Base-by-base conservation (phyloP, 2,113 vertebrate species). In the Ophthalmolycus amberensis region DNA sequence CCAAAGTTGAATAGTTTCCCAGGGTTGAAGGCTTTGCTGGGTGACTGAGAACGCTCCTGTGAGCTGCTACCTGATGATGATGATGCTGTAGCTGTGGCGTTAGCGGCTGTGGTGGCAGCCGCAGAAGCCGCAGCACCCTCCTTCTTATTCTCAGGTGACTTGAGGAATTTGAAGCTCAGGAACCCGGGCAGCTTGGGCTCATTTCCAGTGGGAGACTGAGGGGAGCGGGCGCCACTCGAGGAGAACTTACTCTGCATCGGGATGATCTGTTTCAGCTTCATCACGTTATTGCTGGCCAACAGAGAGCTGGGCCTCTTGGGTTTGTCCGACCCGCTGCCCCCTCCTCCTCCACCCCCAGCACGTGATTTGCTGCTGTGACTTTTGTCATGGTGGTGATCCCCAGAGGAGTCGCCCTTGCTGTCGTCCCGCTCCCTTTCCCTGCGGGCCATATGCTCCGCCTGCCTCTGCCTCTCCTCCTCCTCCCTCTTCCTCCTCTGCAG, bases 181-280 rank as follows among this genome's bases (percentile, higher is more conserved):
- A 99, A 99, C 2, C 96, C 97, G 0, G 97, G 97, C 34, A 98
- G 97, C 77, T 98, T 99, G 22, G 97, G 97, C 81, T 99, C 98
- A 0, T 82, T 95, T 63, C 96, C 94, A 0, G 96, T 97, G 74
- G 97, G 98, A 0, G 98, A 98, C 89, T 97, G 96, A 0, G 97
- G 96, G 18, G 96, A 96, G 76, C 97, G 95, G 9, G 96, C 87
- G 0, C 95, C 86, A 0, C 96, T 92, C 0, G 97, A 97, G 82
- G 97, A 95, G 88, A 98, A 98, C 88, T 97, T 97, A 78, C 96
- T 96, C 94, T 99, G 98, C 84, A 99, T 88, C 0, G 98, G 98
- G 90, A 99, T 98, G 92, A 99, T 99, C 94, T 99, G 98, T 88
- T 98, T 98, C 60, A 99, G 94, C 93, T 98, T 97, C 96, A 99